A percentile compares a stretch with the other conserved stretches of the same genome.
Conservation (phyloP, 2,113 vertebrate species). For the Pelodiscus sinensis region DNA sequence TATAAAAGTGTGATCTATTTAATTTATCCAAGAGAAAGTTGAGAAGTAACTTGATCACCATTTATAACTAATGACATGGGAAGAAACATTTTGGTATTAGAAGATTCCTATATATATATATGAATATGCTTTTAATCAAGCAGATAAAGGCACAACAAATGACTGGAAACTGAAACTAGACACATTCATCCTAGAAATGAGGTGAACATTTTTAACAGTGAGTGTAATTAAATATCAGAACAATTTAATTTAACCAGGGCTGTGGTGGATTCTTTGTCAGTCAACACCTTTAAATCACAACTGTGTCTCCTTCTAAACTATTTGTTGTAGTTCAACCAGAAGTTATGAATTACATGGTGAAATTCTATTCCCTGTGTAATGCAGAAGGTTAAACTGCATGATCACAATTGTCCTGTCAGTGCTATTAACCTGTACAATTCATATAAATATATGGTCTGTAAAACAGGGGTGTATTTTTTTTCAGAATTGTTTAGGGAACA, state of each 20-base stretch:
- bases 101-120: too few species aligned
- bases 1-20: background rate
- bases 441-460: background rate
- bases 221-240: background rate
- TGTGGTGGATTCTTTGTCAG: background rate
- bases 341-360: background rate
- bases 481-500: background rate
- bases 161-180: background rate
- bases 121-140: background rate
- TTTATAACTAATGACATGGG: background rate
- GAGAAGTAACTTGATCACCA: background rate
- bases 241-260: background rate
- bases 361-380: background rate
- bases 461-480: background rate
- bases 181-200: background rate
- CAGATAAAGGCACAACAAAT: background rate
- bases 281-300: background rate
- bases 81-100: background rate
- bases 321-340: background rate
- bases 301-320: background rate
- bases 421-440: background rate
- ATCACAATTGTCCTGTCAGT: background rate
- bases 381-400: background rate
- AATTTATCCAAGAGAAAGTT: background rate
- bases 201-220: too few species aligned